Evolutionary conservation across 2,797 vertebrate genomes (phyloP).

Genomic region (Huso huso): DNA sequence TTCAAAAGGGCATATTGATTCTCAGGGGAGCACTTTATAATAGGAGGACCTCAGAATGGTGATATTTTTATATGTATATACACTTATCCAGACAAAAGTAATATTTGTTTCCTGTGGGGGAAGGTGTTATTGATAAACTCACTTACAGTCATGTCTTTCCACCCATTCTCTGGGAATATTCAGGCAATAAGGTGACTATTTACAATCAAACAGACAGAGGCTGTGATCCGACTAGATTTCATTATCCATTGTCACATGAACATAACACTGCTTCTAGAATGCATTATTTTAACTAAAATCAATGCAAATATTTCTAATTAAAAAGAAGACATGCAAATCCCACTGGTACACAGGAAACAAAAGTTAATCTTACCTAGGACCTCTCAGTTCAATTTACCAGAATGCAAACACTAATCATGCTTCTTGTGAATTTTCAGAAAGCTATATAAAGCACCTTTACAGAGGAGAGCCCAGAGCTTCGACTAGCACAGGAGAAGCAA

Average conservation of each 20-base stretch:
- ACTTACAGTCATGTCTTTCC: not conserved
- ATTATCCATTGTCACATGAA: too few species aligned
- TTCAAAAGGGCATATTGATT: constrained; percentile 26
- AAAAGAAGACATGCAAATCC: constrained; percentile 24
- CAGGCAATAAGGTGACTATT: too few species aligned
- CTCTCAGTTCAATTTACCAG: constrained; percentile 63
- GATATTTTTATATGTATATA: constrained; percentile 39
- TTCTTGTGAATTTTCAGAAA: constrained; percentile 63
- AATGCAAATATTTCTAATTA: too few species aligned
- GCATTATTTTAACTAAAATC: too few species aligned
- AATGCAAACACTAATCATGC: constrained; percentile 94
- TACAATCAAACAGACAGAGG: too few species aligned
- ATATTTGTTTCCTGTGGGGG: constrained; percentile 74
- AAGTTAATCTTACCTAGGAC: constrained; percentile 82
- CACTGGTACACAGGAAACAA: constrained; percentile 89
- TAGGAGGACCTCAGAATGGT: constrained; percentile 53
- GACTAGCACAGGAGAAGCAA: constrained; percentile 71
- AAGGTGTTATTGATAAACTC: constrained; percentile 7
- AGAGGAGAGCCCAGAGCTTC: constrained; percentile 79
- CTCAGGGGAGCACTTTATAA: constrained; percentile 66
- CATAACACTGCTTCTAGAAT: too few species aligned
- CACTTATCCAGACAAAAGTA: constrained; percentile 46
- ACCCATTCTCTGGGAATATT: too few species aligned
- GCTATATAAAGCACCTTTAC: constrained; percentile 71
- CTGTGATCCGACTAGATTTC: too few species aligned